Evolutionary conservation across 53 echinoderm and acorn worm genomes (phyloP).

Genomic region (Holothuria leucospilota): DNA sequence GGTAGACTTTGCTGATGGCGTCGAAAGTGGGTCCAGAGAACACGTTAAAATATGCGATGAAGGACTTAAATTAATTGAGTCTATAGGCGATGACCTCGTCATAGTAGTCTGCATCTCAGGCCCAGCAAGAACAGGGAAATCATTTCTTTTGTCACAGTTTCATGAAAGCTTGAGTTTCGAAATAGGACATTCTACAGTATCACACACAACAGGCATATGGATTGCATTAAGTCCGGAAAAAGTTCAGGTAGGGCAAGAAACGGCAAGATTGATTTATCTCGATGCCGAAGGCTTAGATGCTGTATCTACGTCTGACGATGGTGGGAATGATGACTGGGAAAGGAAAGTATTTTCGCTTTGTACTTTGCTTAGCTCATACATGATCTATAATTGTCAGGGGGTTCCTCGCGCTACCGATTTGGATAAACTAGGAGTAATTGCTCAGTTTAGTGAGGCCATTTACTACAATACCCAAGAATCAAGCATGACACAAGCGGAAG

Average conservation of each 20-base stretch:
- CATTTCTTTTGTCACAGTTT: constrained; percentile 17
- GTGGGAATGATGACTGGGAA: neutral
- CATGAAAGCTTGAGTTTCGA: neutral
- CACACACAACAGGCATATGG: constrained; percentile 25
- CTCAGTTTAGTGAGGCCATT: constrained; percentile 2
- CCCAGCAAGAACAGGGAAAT: constrained; percentile 20
- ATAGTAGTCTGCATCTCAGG: neutral
- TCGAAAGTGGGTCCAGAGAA: neutral
- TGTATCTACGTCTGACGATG: neutral
- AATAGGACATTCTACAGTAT: neutral
- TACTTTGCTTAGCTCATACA: constrained; percentile 6
- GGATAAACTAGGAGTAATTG: constrained; percentile 23
- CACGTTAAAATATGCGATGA: neutral
- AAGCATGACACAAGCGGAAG: neutral
- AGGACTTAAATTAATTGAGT: neutral
- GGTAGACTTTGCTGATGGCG: too few relatives aligned
- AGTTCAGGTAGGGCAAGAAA: neutral
- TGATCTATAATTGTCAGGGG: constrained; percentile 4
- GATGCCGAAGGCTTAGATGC: constrained; percentile 18
- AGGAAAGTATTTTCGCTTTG: constrained; percentile 10
- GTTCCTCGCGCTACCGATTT: neutral
- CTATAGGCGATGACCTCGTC: too few relatives aligned
- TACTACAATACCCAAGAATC: neutral
- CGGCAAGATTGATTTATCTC: neutral
- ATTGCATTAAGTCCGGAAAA: neutral